These are phyloP conservation scores for Cataglyphis altisquamis DNA, from an alignment of 2,888 invertebrate genomes.

Conservation along the genomic window DNA sequence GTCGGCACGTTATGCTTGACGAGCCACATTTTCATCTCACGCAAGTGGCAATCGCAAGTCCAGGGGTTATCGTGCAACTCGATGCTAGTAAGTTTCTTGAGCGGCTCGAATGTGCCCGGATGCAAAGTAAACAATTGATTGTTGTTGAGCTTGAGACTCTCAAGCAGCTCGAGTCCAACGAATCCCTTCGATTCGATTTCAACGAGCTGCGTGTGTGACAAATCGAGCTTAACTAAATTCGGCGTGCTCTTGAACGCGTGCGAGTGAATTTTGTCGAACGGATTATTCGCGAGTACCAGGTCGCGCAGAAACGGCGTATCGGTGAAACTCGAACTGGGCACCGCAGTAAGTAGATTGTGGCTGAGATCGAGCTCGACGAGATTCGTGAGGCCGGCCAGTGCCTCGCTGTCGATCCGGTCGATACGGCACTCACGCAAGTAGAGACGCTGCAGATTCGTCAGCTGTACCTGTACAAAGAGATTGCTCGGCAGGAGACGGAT, in stretches of 20 bases:
- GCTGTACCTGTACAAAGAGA: conserved; percentile 93
- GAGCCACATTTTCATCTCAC: conserved; percentile 94
- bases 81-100: conserved; percentile 92
- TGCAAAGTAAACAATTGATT: conserved; percentile 92
- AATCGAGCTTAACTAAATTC: conserved; percentile 93
- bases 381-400: conserved; percentile 95
- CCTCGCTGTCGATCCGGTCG: conserved; percentile 94
- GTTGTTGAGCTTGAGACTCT: conserved; percentile 93
- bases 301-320: conserved; percentile 94
- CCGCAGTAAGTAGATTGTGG: conserved; percentile 92
- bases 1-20: conserved; percentile 92
- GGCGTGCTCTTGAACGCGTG: conserved; percentile 92
- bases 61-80: conserved; percentile 96
- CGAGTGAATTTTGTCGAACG: conserved; percentile 92
- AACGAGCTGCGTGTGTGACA: conserved; percentile 93
- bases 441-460: conserved; percentile 95
- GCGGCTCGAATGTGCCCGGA: conserved; percentile 91
- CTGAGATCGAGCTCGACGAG: conserved; percentile 96
- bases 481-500: conserved; percentile 94
- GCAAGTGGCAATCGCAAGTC: conserved; percentile 94
- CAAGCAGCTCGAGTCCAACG: conserved; percentile 91
- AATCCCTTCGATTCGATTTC: conserved; percentile 93
- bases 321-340: conserved; percentile 93
- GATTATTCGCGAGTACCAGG: conserved; percentile 93
- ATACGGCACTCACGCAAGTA: conserved; percentile 94